phyloP scores from a whole-genome alignment of 1,140 invertebrate genomes.

The Brachionus manjavacas region DNA sequence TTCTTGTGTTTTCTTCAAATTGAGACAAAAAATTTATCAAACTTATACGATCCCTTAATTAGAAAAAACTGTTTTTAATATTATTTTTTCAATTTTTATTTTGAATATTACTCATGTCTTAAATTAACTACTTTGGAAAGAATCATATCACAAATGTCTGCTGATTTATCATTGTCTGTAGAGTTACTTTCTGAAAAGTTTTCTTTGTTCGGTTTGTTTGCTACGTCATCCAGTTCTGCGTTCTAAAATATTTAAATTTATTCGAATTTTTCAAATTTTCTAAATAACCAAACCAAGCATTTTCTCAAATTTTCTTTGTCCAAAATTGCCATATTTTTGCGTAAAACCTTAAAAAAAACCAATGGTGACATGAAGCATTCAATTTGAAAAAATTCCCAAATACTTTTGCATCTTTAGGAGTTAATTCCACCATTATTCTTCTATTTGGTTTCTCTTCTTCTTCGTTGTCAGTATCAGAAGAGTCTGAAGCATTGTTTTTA shows the following conservation, averaged over 20 bases:
- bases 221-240: background rate
- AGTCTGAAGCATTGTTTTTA: background rate
- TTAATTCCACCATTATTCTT: background rate
- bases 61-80: too few relatives aligned
- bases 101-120: background rate
- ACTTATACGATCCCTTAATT: background rate
- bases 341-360: background rate
- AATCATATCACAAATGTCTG: background rate
- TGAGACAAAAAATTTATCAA: slow-evolving; percentile 4
- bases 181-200: background rate
- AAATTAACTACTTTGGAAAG: background rate
- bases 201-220: background rate
- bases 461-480: background rate
- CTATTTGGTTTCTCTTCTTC: background rate
- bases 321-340: background rate
- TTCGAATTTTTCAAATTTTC: background rate
- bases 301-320: background rate
- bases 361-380: too few relatives aligned
- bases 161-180: background rate
- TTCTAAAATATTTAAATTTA: background rate
- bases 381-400: background rate
- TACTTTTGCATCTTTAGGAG: background rate
- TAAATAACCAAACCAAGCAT: background rate
- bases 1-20: background rate
- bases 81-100: too few relatives aligned